Evolutionary conservation across 2,797 vertebrate species (phyloP), one percentile per base, ranked within the genome.

Genomic region (Pipistrellus pipistrellus): DNA sequence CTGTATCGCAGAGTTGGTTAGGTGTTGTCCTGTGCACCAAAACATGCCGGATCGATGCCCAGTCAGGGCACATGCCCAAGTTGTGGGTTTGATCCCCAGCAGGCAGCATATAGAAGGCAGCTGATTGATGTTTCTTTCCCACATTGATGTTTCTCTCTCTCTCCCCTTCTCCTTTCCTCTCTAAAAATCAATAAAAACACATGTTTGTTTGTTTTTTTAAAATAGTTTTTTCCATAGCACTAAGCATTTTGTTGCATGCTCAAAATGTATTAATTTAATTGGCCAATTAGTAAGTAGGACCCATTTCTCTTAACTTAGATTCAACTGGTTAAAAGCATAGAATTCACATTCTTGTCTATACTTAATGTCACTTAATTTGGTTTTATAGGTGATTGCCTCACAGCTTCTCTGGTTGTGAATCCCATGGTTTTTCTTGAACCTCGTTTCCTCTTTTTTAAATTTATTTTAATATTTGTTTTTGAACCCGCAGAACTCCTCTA

Each of bases 231-330:
- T 82, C 20, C 48, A 25, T 8, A 72, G 11, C 11, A 80, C 7
- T 57, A 72, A 83, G 7, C 10, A 76, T 14, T 76, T 13, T 57
- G n/a, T 68, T 95, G 90, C 35, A 32, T 25, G 7, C 0, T 38
- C 66, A 86, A 35, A 8, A 82, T 38, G 35, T 48, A 91, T 30
- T 35, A 89, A 86, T 41, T 44, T 80, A 51, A 91, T 12, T 91
- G 25, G 11, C 62, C 78, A 92, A 4, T n/a, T 32, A 76, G 25
- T 41, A 82, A 87, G 14, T 7, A n/a, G 2, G 21, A 90, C 30
- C 25, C 21, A 92, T 80, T 96, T 94, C 62, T 92, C 21, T 81
- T 55, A 91, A 66, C 8, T 25, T 62, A 46, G 15, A 90, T 62
- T 83, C 6, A 23, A 69, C 18, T 88, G n/a, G 8, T 57, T 57